phyloP scores from a whole-genome alignment of 2,797 vertebrate genomes.

The Scarus forsteni region DNA sequence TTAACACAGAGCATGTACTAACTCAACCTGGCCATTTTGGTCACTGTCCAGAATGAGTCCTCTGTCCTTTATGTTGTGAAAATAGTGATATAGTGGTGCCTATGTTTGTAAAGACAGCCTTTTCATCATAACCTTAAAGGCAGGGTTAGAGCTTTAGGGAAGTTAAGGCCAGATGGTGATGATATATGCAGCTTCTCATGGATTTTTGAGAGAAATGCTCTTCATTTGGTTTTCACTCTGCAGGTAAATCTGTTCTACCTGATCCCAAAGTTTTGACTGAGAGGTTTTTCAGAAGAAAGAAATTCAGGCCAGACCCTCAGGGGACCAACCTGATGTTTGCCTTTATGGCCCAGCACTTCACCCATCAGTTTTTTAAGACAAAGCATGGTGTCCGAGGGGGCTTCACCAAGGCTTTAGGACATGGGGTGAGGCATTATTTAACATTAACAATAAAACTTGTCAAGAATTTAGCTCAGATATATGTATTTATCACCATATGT shows the following conservation, averaged over 20 bases:
- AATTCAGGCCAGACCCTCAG: conserved; percentile 89
- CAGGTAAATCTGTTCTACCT: conserved; percentile 90
- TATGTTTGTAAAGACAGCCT: too few species aligned
- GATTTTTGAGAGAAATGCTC: neutral
- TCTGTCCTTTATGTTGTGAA: too few species aligned
- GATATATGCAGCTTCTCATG: too few species aligned
- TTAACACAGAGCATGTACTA: too few species aligned
- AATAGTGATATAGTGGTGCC: too few species aligned
- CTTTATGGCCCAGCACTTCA: conserved; percentile 98
- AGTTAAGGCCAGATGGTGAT: too few species aligned
- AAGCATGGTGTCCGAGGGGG: conserved; percentile 84
- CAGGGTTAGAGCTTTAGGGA: too few species aligned
- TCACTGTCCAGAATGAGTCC: too few species aligned
- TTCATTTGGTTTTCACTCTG: conserved; percentile 13
- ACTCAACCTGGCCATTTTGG: too few species aligned
- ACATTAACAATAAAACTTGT: neutral
- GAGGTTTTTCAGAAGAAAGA: conserved; percentile 86
- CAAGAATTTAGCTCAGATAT: neutral
- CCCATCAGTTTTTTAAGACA: conserved; percentile 97
- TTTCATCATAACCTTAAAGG: too few species aligned
- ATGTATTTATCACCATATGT: neutral
- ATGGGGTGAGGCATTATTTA: conserved; percentile 87
- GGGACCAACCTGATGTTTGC: conserved; percentile 95
- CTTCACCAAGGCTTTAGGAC: conserved; percentile 92
- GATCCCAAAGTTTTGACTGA: conserved; percentile 83